Evolutionary conservation across 2,797 vertebrate species (phyloP), one percentile per base, ranked within the genome.

Genomic region (Smutsia temminckii): DNA sequence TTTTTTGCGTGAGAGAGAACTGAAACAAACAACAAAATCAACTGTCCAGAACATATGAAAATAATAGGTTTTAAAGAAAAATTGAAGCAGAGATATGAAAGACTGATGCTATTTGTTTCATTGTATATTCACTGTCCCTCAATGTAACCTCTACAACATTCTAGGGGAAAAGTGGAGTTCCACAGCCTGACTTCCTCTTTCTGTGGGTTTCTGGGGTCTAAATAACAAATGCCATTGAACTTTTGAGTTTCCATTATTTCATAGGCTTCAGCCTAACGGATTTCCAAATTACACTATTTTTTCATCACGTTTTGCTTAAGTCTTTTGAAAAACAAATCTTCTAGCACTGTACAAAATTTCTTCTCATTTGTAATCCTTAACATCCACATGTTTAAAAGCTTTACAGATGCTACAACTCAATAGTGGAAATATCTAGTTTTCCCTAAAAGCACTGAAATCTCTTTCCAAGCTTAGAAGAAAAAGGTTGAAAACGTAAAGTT

Each of bases 401-500:
- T 91, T 83, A 96, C 49, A 95, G 64, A 93, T 12, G 32, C 42
- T 75, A 53, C 25, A 59, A 46, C 37, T 96, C 42, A 37, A 86
- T 10, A 72, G 32, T 10, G 68, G 74, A 42, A 21, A 83, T 79
- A 78, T 53, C 34, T n/a, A 49, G 14, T 80, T 90, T 88, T 53
- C 72, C 37, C 32, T 51, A 61, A 86, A 91, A 79, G 34, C 49
- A 85, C 2, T 17, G 68, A 79, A 90, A 83, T 85, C 57, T 79
- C 69, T 57, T 81, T 32, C 13, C 8, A 86, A 25, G 53, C 66
- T 40, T 74, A 91, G 80, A 83, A 51, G 57, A 27, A 81, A 84
- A 96, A 51, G 27, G 29, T 23, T 29, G 92, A 83, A 85, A 81
- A 95, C 8, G 37, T 8, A 89, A 89, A 85, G 46, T 37, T 64